phyloP scores from a whole-genome alignment of 2,888 invertebrate genomes.

The Pocota personata region DNA sequence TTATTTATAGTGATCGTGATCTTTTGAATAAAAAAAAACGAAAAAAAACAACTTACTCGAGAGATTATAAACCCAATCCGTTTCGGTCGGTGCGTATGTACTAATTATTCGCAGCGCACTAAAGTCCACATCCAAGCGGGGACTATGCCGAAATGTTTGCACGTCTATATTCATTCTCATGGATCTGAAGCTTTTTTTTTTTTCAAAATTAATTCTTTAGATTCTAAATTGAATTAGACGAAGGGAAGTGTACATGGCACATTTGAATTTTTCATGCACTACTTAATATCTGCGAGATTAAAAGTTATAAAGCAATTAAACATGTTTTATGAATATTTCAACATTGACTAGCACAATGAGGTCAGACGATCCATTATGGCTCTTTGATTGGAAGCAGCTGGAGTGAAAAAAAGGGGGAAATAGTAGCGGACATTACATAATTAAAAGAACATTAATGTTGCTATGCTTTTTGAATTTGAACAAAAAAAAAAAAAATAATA shows the following conservation, averaged over 20 bases:
- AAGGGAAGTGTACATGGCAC: constrained; percentile 45
- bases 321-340: not conserved
- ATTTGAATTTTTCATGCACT: constrained; percentile 33
- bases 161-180: constrained; percentile 17
- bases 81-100: constrained; percentile 22
- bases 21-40: constrained; percentile 29
- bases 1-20: constrained; percentile 6
- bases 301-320: not conserved
- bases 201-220: constrained; percentile 11
- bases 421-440: not conserved
- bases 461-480: constrained; percentile 7
- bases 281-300: not conserved
- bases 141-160: constrained; percentile 17
- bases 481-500: not conserved
- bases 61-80: constrained; percentile 1
- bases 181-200: constrained; percentile 43
- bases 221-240: constrained; percentile 1
- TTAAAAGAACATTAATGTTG: not conserved
- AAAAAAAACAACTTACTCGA: constrained; percentile 3
- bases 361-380: constrained; percentile 12
- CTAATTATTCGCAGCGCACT: constrained; percentile 26
- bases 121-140: constrained; percentile 12
- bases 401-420: not conserved
- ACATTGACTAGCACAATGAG: constrained; percentile 14
- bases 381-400: not conserved